Percentiles rank a stretch among this genome's conserved stretches.
Evolutionary conservation across 2,888 invertebrate genomes (phyloP).

Genomic region (Noctua janthina): DNA sequence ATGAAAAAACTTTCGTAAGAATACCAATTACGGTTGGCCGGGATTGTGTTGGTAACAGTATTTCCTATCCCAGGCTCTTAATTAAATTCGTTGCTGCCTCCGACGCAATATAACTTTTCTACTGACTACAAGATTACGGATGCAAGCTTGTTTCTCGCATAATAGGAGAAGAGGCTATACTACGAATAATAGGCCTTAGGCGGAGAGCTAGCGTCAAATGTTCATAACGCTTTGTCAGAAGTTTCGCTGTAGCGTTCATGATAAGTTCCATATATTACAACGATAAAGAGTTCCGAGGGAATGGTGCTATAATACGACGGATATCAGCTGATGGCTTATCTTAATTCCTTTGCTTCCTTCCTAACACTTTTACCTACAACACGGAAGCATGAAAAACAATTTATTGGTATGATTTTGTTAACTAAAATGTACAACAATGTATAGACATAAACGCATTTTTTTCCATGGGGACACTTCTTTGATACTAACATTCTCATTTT

Average conservation of each 20-base stretch:
- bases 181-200: slow-evolving; percentile 56
- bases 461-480: not conserved
- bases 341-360: slow-evolving; percentile 31
- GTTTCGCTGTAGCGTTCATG: slow-evolving; percentile 2
- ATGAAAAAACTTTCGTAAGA: slow-evolving; percentile 49
- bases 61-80: slow-evolving; percentile 60
- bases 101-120: slow-evolving; percentile 63
- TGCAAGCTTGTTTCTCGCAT: slow-evolving; percentile 51
- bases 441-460: not conserved
- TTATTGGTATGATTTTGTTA: slow-evolving; percentile 31
- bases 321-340: slow-evolving; percentile 39
- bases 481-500: not conserved
- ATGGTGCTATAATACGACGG: slow-evolving; percentile 16
- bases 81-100: slow-evolving; percentile 63
- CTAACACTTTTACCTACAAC: slow-evolving; percentile 6
- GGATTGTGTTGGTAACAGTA: slow-evolving; percentile 55
- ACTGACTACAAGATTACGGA: slow-evolving; percentile 55
- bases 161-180: slow-evolving; percentile 30
- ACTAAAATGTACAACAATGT: not conserved
- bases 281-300: slow-evolving; percentile 6
- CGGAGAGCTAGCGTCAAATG: slow-evolving; percentile 33
- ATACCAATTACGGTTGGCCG: slow-evolving; percentile 53
- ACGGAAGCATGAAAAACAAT: slow-evolving; percentile 24
- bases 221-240: not conserved
- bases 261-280: slow-evolving; percentile 13